These are phyloP conservation scores for Slavum lentiscoides DNA, from an alignment of 2,888 invertebrate species.

Conservation along the genomic window DNA sequence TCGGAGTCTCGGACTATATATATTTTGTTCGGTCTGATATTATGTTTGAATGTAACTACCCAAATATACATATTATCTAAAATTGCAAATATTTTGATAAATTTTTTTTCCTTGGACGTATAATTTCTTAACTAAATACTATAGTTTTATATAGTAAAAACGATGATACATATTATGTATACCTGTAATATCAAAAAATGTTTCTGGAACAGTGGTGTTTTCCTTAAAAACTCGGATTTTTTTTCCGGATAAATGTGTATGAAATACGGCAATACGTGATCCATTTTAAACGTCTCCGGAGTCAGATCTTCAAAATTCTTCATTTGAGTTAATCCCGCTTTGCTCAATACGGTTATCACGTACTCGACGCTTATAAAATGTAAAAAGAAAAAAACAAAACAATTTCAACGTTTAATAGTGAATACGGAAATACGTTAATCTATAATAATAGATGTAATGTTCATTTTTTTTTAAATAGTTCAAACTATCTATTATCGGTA, in stretches of 20 bases:
- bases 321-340: conserved; percentile 34
- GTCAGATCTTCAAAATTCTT: conserved; percentile 23
- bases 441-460: neutral
- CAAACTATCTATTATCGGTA: neutral
- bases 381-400: neutral
- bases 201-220: conserved; percentile 36
- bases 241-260: conserved; percentile 42
- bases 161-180: neutral
- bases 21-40: too few species aligned
- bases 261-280: conserved; percentile 43
- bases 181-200: conserved; percentile 42
- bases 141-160: neutral
- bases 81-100: too few species aligned
- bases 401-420: neutral
- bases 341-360: conserved; percentile 3
- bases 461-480: neutral
- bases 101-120: too few species aligned
- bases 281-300: conserved; percentile 44
- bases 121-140: too few species aligned
- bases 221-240: conserved; percentile 41
- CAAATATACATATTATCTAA: too few species aligned
- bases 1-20: too few species aligned
- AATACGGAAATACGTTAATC: neutral
- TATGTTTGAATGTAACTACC: too few species aligned
- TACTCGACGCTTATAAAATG: conserved; percentile 18